Evolutionary conservation across 2,113 vertebrate species (phyloP), one percentile per base, ranked within the genome.

Genomic region (Psephotus haematonotus): DNA sequence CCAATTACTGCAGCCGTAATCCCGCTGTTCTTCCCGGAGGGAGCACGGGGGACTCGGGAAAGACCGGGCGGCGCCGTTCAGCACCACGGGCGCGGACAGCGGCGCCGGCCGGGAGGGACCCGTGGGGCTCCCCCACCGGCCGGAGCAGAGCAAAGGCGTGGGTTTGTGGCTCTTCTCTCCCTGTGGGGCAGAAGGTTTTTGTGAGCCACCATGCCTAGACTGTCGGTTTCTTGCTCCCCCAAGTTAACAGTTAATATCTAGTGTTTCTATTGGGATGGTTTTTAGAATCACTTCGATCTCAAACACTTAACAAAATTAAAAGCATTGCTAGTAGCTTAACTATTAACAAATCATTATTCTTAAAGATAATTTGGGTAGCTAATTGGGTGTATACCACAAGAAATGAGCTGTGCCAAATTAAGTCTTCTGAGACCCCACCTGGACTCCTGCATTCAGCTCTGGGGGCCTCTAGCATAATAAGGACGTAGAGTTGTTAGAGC

Each of bases 41-140:
- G 12, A 44, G 11, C 18, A 1, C 43, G 18, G 44, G 14, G 9
- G 17, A n/a, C 20, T 31, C 22, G 29, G 33, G 33, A 33, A n/a
- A 15, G 2, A 33, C 22, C 14, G 47, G 6, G 39, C 8, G 50
- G 37, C 13, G 33, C 43, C 25, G 11, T 94, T 95, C 96, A 96
- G 95, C 92, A 96, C 95, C 78, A 77, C 28, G 27, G 67, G n/a
- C 9, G 31, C 46, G 96, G 94, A 93, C 93, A 95, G 96, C 93
- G 59, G 18, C 65, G 7, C 6, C 17, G 44, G 41, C 31, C 1
- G 24, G 25, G 14, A 3, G n/a, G 6, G 43, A 35, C 33, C 74
- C n/a, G 10, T 37, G 4, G 4, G 52, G 69, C 47, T 44, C 9
- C 46, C 8, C 18, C 11, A 17, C 9, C 8, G n/a, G 29, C 13